Evolutionary conservation across 2,888 invertebrate genomes (phyloP).

Genomic region (Pyrrhia umbra): DNA sequence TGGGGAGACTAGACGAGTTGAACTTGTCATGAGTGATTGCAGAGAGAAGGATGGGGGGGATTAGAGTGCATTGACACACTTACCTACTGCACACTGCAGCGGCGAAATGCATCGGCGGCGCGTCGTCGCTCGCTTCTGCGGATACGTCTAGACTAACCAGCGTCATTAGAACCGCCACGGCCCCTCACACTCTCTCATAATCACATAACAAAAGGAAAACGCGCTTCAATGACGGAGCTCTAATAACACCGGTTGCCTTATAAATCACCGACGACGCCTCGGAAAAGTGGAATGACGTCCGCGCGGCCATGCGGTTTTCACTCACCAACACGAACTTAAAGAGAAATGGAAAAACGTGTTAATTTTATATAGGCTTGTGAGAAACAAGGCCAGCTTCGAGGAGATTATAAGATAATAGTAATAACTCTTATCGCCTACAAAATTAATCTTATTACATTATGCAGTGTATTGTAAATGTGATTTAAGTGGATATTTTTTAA

Average conservation of each 20-base stretch:
- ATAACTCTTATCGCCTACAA: not conserved
- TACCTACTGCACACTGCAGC: slow-evolving; percentile 88
- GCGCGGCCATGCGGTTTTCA: slow-evolving; percentile 86
- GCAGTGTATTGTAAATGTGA: not conserved
- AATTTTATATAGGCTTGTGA: slow-evolving; percentile 74
- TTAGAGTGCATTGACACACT: slow-evolving; percentile 89
- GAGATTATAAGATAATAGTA: slow-evolving; percentile 21
- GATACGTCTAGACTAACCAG: slow-evolving; percentile 75
- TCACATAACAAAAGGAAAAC: slow-evolving; percentile 61
- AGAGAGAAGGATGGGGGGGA: slow-evolving; percentile 82
- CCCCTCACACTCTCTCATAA: slow-evolving; percentile 57
- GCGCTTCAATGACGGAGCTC: slow-evolving; percentile 70
- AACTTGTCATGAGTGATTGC: slow-evolving; percentile 87
- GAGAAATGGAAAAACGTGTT: slow-evolving; percentile 83
- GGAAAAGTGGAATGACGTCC: slow-evolving; percentile 90
- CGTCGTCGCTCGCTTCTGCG: slow-evolving; percentile 79
- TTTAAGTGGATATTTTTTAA: no score
- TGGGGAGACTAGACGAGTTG: slow-evolving; percentile 76
- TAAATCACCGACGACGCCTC: slow-evolving; percentile 85
- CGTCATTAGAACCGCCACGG: slow-evolving; percentile 71
- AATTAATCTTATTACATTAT: not conserved
- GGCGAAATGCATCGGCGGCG: slow-evolving; percentile 85
- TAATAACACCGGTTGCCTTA: slow-evolving; percentile 73
- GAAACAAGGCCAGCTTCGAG: slow-evolving; percentile 59
- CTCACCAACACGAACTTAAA: slow-evolving; percentile 84